Evolutionary conservation across 2,797 vertebrate species (phyloP).

Genomic region (Otus scops): DNA sequence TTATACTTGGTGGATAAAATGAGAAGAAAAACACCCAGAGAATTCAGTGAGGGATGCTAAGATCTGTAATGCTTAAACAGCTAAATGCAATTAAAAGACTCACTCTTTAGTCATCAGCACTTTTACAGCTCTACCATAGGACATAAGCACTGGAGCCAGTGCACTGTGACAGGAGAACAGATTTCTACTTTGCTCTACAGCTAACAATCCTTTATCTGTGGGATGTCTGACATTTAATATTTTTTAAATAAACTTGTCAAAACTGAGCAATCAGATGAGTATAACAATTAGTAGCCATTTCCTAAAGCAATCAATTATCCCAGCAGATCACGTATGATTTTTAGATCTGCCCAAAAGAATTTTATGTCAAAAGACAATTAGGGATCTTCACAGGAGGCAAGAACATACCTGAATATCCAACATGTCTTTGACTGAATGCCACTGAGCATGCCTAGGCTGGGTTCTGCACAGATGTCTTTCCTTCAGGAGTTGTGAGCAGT

Average conservation of each 20-base stretch:
- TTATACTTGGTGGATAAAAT: constrained; percentile 38
- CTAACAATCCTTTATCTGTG: neutral
- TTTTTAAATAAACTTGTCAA: neutral
- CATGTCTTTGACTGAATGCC: neutral
- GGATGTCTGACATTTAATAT: neutral
- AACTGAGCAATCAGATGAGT: neutral
- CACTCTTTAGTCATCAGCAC: constrained; percentile 46
- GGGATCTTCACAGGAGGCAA: neutral
- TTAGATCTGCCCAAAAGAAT: neutral
- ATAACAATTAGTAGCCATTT: neutral
- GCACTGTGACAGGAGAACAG: constrained; percentile 30
- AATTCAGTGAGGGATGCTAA: constrained; percentile 21
- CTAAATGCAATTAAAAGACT: constrained; percentile 53
- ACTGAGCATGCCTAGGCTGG: neutral
- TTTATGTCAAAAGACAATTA: neutral
- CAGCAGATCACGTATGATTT: neutral
- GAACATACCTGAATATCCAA: neutral
- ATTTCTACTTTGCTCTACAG: neutral
- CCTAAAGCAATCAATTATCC: neutral
- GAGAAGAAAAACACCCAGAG: constrained; percentile 31
- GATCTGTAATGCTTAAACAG: constrained; percentile 35
- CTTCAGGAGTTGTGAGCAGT: neutral
- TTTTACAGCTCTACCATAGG: constrained; percentile 3
- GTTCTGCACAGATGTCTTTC: neutral
- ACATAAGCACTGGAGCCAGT: neutral